A percentile compares a stretch with the other conserved stretches of the same genome.
Evolutionary conservation across 2,113 vertebrate species (phyloP).

Genomic region (Tragulus kanchil): DNA sequence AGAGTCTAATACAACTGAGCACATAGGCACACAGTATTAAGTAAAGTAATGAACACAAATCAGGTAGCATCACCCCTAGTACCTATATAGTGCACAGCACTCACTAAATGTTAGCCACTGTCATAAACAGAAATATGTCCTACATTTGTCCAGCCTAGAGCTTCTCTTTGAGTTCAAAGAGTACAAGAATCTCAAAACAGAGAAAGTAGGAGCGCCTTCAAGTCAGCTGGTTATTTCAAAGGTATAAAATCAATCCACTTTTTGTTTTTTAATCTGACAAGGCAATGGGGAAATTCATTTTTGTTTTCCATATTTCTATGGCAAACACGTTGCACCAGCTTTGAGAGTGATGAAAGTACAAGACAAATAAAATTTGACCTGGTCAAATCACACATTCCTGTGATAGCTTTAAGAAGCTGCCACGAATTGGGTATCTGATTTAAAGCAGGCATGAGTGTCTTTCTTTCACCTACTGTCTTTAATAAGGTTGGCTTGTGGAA

Average conservation of each 20-base stretch:
- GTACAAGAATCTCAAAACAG: constrained; percentile 28
- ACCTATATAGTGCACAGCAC: not conserved
- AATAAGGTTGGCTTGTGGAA: constrained; percentile 5
- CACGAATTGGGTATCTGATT: constrained; percentile 72
- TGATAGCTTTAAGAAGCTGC: constrained; percentile 66
- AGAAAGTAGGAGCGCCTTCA: constrained; percentile 21
- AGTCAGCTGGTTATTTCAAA: constrained; percentile 59
- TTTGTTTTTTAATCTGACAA: constrained; percentile 54
- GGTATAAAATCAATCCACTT: constrained; percentile 65
- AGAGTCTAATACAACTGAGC: not conserved
- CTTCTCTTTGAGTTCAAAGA: constrained; percentile 4
- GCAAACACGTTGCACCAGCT: constrained; percentile 55
- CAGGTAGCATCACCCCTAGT: not conserved
- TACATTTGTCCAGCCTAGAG: not conserved
- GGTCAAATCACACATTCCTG: constrained; percentile 73
- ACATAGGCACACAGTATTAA: not conserved
- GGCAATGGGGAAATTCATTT: not conserved
- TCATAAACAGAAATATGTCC: not conserved
- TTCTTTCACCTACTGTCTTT: constrained; percentile 44
- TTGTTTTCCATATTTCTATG: constrained; percentile 56
- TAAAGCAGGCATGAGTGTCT: constrained; percentile 61
- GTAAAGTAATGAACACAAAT: not conserved
- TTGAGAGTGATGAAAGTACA: constrained; percentile 73
- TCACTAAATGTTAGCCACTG: not conserved
- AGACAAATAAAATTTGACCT: constrained; percentile 79